Base-by-base conservation (phyloP, 2,113 vertebrate species). In the Perca flavescens region DNA sequence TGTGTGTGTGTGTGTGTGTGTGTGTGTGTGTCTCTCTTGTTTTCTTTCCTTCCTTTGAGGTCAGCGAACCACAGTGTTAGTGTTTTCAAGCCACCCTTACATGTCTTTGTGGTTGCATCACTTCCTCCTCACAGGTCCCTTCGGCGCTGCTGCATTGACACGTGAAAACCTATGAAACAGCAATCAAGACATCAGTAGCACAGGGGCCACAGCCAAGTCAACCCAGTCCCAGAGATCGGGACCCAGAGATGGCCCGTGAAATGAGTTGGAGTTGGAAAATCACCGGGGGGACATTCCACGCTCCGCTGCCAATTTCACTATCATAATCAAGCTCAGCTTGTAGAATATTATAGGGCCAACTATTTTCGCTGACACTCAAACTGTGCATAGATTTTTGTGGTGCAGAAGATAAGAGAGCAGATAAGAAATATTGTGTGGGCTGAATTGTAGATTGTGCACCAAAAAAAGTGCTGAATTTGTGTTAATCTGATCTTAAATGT, bases 71-170 rank as follows among this genome's bases (percentile, higher is more conserved):
- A 72, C 89, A 91, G 70, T 58, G 82, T 84, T 80, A 87, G 74
- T 89, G 85, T 89, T 86, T 87, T 86, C 62, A 86, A 70, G 79
- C 82, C 60, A 49, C 84, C 81, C 86, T 87, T 87, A 91, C 81
- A 85, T 85, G 74, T 87, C 85, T 82, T 88, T 92, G 92, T 77
- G 92, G 90, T 91, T 85, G 85, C 85, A 88, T 92, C 90, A 85
- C 76, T 89, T 93, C 93, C 89, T 92, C 78, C 79, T 65, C 58
- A 9, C 68, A 78, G 74, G 52, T 87, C 80, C 63, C 84, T 83
- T 79, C 19, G 31, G 56, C 25, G 19, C 63, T 80, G 79, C 74
- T 64, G 88, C 83, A 75, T 46, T 83, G 84, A 88, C 84, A 91
- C 28, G 82, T 73, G 67, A 86, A 77, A 78, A 73, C 81, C 83